phyloP scores from a whole-genome alignment of 1,140 invertebrate species.

The Ostrea edulis region DNA sequence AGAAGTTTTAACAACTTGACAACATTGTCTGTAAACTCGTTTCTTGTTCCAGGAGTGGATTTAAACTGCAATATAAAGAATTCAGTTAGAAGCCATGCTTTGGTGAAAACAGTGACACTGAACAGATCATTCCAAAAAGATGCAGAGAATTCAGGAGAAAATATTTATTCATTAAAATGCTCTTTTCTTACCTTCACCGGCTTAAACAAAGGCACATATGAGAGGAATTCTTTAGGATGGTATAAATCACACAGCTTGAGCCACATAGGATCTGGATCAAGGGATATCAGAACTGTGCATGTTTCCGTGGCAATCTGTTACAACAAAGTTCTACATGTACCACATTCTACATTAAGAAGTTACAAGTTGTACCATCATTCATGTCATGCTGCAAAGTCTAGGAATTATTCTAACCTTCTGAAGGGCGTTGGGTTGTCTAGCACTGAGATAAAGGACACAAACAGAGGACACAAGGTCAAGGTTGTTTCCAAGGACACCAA shows the following conservation, averaged over 20 bases:
- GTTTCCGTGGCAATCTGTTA: conserved; percentile 61
- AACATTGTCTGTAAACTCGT: conserved; percentile 52
- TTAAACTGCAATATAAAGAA: conserved; percentile 46
- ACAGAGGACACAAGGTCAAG: conserved; percentile 58
- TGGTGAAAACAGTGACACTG: neutral
- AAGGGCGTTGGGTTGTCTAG: conserved; percentile 62
- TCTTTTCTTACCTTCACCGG: conserved; percentile 47
- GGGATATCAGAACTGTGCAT: conserved; percentile 54
- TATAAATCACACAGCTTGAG: conserved; percentile 60
- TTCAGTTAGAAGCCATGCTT: neutral
- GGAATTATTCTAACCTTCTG: conserved; percentile 61
- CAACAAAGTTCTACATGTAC: neutral
- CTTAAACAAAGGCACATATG: conserved; percentile 56
- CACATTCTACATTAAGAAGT: neutral
- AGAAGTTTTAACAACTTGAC: conserved; percentile 35
- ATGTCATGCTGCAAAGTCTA: neutral
- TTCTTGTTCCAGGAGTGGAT: neutral
- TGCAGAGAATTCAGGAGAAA: no score
- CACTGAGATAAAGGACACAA: conserved; percentile 70
- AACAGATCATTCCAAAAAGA: neutral
- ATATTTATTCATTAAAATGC: neutral
- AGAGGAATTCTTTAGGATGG: conserved; percentile 53
- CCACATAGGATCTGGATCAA: conserved; percentile 67
- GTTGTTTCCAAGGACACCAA: conserved; percentile 59
- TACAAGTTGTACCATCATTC: neutral